phyloP scores from a whole-genome alignment of 1,140 invertebrate genomes.

The Caenorhabditis briggsae region DNA sequence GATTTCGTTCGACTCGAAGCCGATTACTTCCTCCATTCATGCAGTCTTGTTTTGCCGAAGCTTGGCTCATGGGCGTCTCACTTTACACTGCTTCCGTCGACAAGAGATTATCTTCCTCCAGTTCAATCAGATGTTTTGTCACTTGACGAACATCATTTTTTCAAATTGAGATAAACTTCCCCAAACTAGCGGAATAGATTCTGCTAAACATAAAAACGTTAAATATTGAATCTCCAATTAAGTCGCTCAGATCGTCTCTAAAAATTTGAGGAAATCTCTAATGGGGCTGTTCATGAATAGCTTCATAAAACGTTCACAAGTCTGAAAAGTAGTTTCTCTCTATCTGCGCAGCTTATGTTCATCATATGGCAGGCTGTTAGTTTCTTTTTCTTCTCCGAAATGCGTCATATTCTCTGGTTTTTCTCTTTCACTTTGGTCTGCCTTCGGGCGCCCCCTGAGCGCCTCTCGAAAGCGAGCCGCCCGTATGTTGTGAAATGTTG shows the following conservation, averaged over 20 bases:
- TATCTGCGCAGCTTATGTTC: conserved; percentile 37
- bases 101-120: conserved; percentile 24
- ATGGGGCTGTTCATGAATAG: background rate
- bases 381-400: conserved; percentile 32
- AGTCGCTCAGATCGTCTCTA: too few relatives aligned
- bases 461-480: conserved; percentile 52
- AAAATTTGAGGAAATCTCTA: too few relatives aligned
- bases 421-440: conserved; percentile 33
- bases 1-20: background rate
- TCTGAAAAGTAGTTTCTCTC: background rate
- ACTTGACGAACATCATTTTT: conserved; percentile 11
- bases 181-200: too few relatives aligned
- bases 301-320: background rate
- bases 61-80: conserved; percentile 20
- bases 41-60: background rate
- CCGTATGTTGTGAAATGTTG: conserved; percentile 39
- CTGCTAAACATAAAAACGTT: too few relatives aligned
- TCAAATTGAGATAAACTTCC: background rate
- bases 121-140: conserved; percentile 41
- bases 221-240: too few relatives aligned
- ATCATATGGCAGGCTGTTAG: background rate
- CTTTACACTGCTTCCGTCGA: conserved; percentile 25
- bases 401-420: conserved; percentile 47
- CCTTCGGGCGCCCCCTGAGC: background rate
- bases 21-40: background rate